Conservation (phyloP, 1,140 invertebrate genomes). For the Bombus pyrosoma region DNA sequence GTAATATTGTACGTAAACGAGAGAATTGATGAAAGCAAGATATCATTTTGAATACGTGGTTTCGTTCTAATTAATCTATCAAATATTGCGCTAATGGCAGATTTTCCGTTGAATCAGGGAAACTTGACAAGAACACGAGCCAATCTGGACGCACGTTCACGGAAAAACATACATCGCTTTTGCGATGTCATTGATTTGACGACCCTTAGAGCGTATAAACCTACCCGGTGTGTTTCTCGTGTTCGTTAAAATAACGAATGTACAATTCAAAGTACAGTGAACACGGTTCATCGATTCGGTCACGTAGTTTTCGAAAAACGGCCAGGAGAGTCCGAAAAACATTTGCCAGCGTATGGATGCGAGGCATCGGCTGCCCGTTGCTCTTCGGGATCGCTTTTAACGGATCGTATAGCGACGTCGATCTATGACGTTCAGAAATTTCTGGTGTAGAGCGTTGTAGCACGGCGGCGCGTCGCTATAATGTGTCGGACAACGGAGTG, state of each 20-base stretch:
- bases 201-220: slow-evolving; percentile 12
- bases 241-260: slow-evolving; percentile 48
- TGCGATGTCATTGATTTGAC: background rate
- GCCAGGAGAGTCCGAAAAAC: slow-evolving; percentile 1
- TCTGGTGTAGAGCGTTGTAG: background rate
- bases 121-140: background rate
- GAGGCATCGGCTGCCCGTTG: background rate
- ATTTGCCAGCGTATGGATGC: slow-evolving; percentile 5
- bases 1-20: background rate
- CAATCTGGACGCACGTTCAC: background rate
- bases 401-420: slow-evolving; percentile 30
- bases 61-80: background rate
- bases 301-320: slow-evolving; percentile 15
- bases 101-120: background rate
- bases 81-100: no score
- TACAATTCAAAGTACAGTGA: background rate
- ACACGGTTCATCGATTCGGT: slow-evolving; percentile 26
- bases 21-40: background rate
- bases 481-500: slow-evolving; percentile 56
- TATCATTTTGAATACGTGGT: background rate
- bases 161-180: no score
- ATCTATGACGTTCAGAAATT: slow-evolving; percentile 39
- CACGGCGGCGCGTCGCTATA: background rate
- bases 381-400: slow-evolving; percentile 38
- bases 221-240: background rate